Evolutionary conservation across 1,140 invertebrate genomes (phyloP), one percentile per base, ranked within the genome.

Genomic region (Calliphora vicina): DNA sequence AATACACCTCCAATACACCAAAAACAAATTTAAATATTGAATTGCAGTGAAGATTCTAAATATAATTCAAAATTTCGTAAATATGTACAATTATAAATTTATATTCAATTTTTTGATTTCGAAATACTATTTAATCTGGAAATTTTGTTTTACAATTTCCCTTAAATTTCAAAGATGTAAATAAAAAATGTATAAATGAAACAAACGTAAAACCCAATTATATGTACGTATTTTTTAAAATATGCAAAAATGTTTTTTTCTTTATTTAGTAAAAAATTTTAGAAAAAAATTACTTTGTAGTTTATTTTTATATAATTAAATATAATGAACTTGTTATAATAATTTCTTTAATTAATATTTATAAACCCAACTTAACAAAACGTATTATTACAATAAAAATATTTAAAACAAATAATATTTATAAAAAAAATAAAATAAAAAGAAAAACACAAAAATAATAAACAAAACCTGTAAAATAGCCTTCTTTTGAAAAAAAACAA

Each of bases 401-500:
- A 81, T 42, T 50, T 27, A n/a, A 76, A 23, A 81, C 42, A 81
- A 81, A 50, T 42, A 26, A 81, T 81, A 88, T n/a, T 17, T 17
- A 67, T 23, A 67, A 67, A 23, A 23, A 67, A 67, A 23, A 67
- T 67, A 57, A 57, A 57, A 57, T 25, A 67, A 67, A 67, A 67
- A 67, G 10, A 25, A 67, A 23, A 67, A 67, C 57, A 67, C 20
- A 23, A 67, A 61, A 67, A 67, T 67, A 67, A 23, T 67, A 67
- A 67, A 86, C 84, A 88, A 88, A 88, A 88, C 87, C 87, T 88
- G 87, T 88, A 88, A 88, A 88, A 88, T 88, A 88, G 87, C 87
- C 86, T 88, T 88, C 85, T 87, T 86, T 87, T 86, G n/a, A 67
- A 67, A 76, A 35, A 12, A 17, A n/a, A n/a, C n/a, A n/a, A 6